A percentile compares a stretch with the other conserved stretches of the same genome.
These are phyloP conservation scores for Ancistrus triradiatus DNA, from an alignment of 2,113 vertebrate species.

Conservation along the genomic window DNA sequence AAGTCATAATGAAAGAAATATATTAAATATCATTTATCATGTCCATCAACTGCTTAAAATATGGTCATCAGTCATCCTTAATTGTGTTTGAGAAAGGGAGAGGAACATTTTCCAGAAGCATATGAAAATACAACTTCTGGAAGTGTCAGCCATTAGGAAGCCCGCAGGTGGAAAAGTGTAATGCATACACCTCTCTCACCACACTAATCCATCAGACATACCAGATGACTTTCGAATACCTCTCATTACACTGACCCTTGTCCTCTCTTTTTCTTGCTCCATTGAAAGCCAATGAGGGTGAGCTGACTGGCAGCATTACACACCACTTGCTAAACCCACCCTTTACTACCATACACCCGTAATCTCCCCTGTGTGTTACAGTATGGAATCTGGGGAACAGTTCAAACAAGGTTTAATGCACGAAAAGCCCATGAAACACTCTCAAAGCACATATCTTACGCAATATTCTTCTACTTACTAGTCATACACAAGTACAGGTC, in stretches of 20 bases:
- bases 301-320: constrained; percentile 60
- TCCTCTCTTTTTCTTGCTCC: constrained; percentile 62
- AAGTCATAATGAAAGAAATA: constrained; percentile 11
- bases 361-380: no score
- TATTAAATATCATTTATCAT: constrained; percentile 33
- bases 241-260: constrained; percentile 42
- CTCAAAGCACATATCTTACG: no score
- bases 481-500: no score
- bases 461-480: no score
- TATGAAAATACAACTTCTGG: not conserved
- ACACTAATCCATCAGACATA: constrained; percentile 61
- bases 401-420: no score
- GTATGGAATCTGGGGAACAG: no score
- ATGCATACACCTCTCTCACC: constrained; percentile 56
- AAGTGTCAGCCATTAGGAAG: constrained; percentile 7
- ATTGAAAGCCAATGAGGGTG: constrained; percentile 68
- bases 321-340: constrained; percentile 36
- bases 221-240: constrained; percentile 42
- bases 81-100: not conserved
- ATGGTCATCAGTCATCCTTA: constrained; percentile 24
- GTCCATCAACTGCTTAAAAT: constrained; percentile 28
- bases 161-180: constrained; percentile 21
- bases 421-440: no score
- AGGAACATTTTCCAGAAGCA: not conserved
- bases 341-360: constrained; percentile 18